These are phyloP conservation scores for Todus mexicanus DNA, from an alignment of 2,797 vertebrate genomes.

Conservation along the genomic window DNA sequence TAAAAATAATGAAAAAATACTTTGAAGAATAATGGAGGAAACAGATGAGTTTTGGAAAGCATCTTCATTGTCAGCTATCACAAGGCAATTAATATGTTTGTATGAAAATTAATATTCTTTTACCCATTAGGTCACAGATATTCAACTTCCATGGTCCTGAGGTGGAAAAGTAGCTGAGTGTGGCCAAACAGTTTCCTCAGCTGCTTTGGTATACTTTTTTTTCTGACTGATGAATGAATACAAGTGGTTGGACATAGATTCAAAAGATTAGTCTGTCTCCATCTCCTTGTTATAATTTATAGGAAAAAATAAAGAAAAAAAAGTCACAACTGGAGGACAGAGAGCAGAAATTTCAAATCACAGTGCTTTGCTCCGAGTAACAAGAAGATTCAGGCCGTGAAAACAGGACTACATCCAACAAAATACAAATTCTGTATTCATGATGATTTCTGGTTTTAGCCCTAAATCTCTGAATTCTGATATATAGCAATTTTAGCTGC, in stretches of 20 bases:
- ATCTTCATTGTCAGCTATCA: background rate
- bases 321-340: accelerated
- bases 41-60: background rate
- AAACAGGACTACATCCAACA: background rate
- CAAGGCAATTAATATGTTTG: background rate
- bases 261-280: background rate
- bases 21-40: background rate
- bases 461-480: background rate
- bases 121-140: background rate
- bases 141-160: background rate
- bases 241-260: accelerated
- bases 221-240: background rate
- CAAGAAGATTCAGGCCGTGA: background rate
- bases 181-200: background rate
- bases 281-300: background rate
- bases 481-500: background rate
- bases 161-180: background rate
- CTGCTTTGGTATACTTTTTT: background rate
- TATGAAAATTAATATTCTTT: background rate
- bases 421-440: background rate
- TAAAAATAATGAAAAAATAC: background rate
- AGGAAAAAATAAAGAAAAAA: background rate
- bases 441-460: background rate
- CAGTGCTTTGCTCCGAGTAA: background rate
- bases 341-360: background rate